Percentiles rank a stretch among this genome's conserved stretches.
These are phyloP conservation scores for Phylloscopus trochiloides DNA, from an alignment of 2,113 vertebrate species.

Conservation along the genomic window DNA sequence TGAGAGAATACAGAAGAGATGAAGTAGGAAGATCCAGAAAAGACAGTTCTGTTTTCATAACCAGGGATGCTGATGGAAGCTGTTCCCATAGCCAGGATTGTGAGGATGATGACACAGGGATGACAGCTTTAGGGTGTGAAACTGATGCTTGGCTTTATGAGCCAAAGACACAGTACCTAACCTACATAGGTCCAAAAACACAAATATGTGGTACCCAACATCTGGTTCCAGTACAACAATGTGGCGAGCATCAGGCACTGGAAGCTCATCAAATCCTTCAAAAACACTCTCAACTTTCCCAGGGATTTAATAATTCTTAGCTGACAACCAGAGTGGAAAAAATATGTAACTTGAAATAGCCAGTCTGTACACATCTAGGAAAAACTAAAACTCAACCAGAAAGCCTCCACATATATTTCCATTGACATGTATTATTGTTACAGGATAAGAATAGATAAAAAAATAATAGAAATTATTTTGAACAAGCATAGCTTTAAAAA, in stretches of 20 bases:
- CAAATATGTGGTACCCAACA: neutral
- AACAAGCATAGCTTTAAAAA: neutral
- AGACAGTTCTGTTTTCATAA: neutral
- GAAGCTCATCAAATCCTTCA: constrained; percentile 33
- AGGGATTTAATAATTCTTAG: neutral
- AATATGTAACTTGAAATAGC: neutral
- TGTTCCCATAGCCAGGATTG: neutral
- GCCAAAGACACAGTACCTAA: neutral
- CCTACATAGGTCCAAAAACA: neutral
- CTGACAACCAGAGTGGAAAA: neutral
- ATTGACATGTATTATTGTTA: neutral
- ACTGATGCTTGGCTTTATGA: neutral
- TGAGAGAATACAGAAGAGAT: neutral
- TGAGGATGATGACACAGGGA: neutral
- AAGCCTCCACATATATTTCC: neutral
- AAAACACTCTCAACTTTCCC: neutral
- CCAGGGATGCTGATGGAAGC: neutral
- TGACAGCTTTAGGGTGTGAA: neutral
- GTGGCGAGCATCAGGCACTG: neutral
- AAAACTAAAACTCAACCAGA: neutral
- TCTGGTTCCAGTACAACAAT: neutral
- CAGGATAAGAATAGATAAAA: neutral
- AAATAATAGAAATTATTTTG: neutral
- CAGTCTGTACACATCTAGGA: neutral
- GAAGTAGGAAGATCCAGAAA: neutral